These are phyloP conservation scores for Chalcosyrphus nemorum DNA, from an alignment of 2,888 invertebrate species.

Conservation along the genomic window DNA sequence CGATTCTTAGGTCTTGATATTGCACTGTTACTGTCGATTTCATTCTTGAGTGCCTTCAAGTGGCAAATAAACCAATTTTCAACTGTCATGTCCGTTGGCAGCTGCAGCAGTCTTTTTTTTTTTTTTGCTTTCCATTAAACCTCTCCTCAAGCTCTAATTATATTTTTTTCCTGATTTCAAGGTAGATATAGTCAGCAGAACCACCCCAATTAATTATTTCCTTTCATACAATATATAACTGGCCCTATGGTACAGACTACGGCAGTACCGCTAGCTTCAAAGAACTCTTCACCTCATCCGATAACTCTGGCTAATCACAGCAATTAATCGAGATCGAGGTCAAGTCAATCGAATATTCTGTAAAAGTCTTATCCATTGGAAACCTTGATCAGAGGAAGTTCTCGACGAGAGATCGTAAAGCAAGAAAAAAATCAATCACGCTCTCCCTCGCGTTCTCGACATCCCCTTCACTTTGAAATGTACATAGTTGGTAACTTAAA, in stretches of 20 bases:
- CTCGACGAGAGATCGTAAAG: conserved; percentile 46
- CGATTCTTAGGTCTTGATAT: too few relatives aligned
- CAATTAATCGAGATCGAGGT: conserved; percentile 69
- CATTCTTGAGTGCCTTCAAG: too few relatives aligned
- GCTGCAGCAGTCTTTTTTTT: too few relatives aligned
- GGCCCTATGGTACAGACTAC: background rate
- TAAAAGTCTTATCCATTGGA: conserved; percentile 40
- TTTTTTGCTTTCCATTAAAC: background rate
- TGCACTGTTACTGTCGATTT: too few relatives aligned
- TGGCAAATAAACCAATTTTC: too few relatives aligned
- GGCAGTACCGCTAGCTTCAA: background rate
- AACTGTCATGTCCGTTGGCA: too few relatives aligned
- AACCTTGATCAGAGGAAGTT: conserved; percentile 60
- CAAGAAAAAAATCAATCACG: conserved; percentile 43
- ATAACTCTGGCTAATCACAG: conserved; percentile 29
- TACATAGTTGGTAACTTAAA: conserved; percentile 38
- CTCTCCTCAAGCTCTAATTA: background rate
- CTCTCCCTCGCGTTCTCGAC: background rate
- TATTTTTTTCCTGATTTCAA: conserved; percentile 26
- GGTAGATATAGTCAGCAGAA: background rate
- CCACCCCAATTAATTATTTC: conserved; percentile 17
- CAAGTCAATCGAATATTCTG: conserved; percentile 46
- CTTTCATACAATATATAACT: conserved; percentile 25
- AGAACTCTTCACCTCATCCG: background rate
- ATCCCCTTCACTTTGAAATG: conserved; percentile 64